Base-by-base conservation (phyloP, 2,888 invertebrate species). In the Heliconius charithonia region DNA sequence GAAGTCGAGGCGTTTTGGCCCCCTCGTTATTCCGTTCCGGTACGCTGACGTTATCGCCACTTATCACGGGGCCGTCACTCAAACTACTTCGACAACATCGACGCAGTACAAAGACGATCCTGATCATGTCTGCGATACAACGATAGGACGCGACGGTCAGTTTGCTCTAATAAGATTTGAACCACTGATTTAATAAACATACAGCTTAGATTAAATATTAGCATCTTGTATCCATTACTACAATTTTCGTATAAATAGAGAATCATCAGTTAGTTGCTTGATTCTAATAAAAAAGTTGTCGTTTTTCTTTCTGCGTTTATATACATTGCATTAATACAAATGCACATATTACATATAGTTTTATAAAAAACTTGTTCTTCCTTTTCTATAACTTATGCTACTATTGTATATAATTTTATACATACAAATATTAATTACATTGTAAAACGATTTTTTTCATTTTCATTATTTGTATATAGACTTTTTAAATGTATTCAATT, bases 21-120 rank as follows among this genome's bases (percentile, higher is more conserved):
- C 85, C 85, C 86, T 90, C 88, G 89, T 91, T 91, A 91, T 89
- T 87, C 83, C 85, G 90, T 90, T 90, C 87, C 88, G 86, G 86
- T 86, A 84, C 86, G 86, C 83, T 83, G 82, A 89, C 84, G 83
- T 80, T 85, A 85, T 85, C 86, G 81, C 82, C 77, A 78, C 77
- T 78, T 73, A 78, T 78, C 77, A 74, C 67, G 6, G 41, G 29
- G 41, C 81, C 82, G 85, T 86, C 88, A 86, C 85, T 89, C 87
- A 87, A 70, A 75, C 80, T 80, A 75, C 80, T 79, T 78, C 73
- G 85, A 76, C 75, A 76, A 76, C 79, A 73, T 76, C 76, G 79
- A 76, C 70, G 59, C 73, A 76, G 56, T 80, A 78, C 80, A 76
- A 78, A 80, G 80, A 72, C 72, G 72, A 51, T 73, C 62, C 75